A percentile compares a stretch with the other conserved stretches of the same genome.
Conservation (phyloP, 2,113 vertebrate species). For the Ochotona princeps region DNA sequence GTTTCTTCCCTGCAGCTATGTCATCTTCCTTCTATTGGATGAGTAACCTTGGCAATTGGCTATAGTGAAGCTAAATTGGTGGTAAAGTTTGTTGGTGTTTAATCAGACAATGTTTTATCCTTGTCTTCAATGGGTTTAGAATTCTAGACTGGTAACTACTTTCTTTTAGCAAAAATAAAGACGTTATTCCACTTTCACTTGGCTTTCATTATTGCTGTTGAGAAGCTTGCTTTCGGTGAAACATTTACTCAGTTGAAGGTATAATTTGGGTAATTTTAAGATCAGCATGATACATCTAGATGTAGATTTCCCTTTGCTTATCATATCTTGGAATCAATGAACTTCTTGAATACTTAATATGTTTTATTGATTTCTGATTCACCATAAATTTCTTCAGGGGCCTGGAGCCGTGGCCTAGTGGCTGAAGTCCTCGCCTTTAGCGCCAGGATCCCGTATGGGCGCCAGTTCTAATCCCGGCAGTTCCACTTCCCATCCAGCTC, state of each 20-base stretch:
- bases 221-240: background rate
- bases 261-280: background rate
- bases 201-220: background rate
- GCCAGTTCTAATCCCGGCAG: too few relatives aligned
- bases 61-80: background rate
- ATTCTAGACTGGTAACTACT: background rate
- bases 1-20: background rate
- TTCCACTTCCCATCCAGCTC: too few relatives aligned
- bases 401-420: too few relatives aligned
- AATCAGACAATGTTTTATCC: conserved; percentile 27
- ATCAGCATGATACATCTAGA: background rate
- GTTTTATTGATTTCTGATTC: background rate
- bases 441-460: too few relatives aligned
- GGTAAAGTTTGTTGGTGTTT: background rate
- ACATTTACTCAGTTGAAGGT: background rate
- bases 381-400: too few relatives aligned
- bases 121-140: background rate
- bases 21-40: background rate
- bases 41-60: background rate
- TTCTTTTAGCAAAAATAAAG: background rate
- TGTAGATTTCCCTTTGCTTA: background rate
- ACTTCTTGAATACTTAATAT: background rate
- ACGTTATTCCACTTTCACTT: background rate
- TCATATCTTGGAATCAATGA: background rate
- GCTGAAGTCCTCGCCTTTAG: too few relatives aligned